These are phyloP conservation scores for Aramus guarauna DNA, from an alignment of 2,113 vertebrate genomes.

Conservation along the genomic window DNA sequence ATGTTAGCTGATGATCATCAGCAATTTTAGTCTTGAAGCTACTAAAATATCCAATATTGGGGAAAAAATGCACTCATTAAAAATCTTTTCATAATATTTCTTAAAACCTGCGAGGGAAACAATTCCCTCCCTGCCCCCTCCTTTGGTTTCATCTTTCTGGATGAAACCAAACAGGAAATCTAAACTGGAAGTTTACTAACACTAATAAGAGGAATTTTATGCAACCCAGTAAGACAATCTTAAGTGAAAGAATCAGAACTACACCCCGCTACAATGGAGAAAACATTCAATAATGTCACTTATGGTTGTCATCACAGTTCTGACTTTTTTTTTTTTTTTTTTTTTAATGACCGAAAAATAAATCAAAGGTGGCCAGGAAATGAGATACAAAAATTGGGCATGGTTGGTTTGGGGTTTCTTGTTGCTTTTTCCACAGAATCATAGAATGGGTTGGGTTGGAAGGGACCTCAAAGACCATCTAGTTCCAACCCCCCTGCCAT, in stretches of 20 bases:
- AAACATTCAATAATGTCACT: background rate
- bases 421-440: too few relatives aligned
- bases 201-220: background rate
- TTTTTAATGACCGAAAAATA: background rate
- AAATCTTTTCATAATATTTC: background rate
- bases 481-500: too few relatives aligned
- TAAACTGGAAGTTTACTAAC: background rate
- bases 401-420: rapidly evolving
- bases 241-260: background rate
- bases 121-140: background rate
- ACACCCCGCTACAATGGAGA: background rate
- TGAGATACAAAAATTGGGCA: background rate
- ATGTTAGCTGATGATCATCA: background rate
- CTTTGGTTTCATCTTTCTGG: background rate
- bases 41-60: background rate
- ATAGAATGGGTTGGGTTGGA: too few relatives aligned
- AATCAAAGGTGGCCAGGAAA: background rate
- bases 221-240: background rate
- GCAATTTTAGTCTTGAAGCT: background rate
- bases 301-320: background rate
- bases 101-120: background rate
- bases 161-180: background rate
- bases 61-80: background rate
- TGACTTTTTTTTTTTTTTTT: background rate
- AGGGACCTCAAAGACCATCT: too few relatives aligned